Evolutionary conservation across 2,113 vertebrate genomes (phyloP).

Genomic region (Nerophis lumbriciformis): DNA sequence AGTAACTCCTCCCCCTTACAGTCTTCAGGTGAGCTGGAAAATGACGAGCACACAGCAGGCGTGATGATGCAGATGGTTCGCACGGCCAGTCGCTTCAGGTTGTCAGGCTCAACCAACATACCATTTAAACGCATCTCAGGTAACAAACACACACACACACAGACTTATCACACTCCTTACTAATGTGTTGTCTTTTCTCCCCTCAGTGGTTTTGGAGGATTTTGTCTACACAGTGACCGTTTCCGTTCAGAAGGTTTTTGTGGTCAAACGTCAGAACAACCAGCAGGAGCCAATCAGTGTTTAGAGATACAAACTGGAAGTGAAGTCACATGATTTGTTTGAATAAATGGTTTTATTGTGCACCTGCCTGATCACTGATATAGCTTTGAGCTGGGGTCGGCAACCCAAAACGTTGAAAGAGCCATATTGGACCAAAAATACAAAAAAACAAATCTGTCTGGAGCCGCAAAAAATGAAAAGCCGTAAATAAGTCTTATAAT

Average conservation of each 20-base stretch:
- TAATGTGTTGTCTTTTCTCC: background rate
- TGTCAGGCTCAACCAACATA: constrained; percentile 68
- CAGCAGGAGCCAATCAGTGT: constrained; percentile 77
- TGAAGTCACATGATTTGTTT: background rate
- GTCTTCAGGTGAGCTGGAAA: constrained; percentile 89
- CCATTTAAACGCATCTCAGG: constrained; percentile 89
- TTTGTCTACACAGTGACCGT: constrained; percentile 82
- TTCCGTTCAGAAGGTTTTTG: constrained; percentile 87
- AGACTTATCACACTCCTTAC: background rate
- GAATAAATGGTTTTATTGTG: constrained; percentile 5
- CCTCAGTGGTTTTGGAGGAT: constrained; percentile 84
- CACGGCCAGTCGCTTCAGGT: constrained; percentile 78
- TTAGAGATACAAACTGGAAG: constrained; percentile 17
- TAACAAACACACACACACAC: constrained; percentile 54
- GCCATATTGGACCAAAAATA: no score
- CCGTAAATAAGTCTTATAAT: no score
- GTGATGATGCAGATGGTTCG: constrained; percentile 85
- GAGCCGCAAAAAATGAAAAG: no score
- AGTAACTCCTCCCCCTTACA: constrained; percentile 10
- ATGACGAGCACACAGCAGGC: constrained; percentile 82
- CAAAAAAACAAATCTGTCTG: no score
- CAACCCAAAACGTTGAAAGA: no score
- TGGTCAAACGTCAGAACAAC: constrained; percentile 87
- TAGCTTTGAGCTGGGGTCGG: no score
- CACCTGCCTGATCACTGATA: background rate